phyloP scores from a whole-genome alignment of 2,113 vertebrate genomes.

The Dicerorhinus sumatrensis region DNA sequence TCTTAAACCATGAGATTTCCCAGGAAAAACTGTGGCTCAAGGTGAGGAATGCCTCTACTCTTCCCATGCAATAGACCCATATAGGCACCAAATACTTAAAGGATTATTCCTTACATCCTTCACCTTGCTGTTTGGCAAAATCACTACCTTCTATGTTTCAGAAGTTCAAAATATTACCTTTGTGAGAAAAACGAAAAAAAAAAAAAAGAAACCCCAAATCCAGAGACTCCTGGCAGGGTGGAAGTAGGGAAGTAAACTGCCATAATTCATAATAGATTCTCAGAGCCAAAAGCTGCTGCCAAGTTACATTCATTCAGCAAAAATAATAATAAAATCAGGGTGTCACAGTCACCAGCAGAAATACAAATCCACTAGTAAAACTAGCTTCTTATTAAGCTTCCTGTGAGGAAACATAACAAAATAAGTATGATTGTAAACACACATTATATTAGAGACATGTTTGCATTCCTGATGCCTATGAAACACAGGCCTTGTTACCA shows the following conservation, averaged over 20 bases:
- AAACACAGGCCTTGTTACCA: conserved; percentile 9
- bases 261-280: conserved; percentile 1
- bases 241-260: background rate
- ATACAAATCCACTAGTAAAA: conserved; percentile 54
- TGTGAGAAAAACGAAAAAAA: background rate
- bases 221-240: background rate
- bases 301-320: conserved; percentile 57
- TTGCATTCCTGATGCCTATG: background rate
- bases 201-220: background rate
- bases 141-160: conserved; percentile 25
- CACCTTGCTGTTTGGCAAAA: background rate
- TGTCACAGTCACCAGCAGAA: background rate
- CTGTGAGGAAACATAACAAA: conserved; percentile 41
- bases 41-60: background rate
- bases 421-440: background rate
- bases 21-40: background rate
- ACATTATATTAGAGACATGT: background rate
- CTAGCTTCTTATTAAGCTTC: conserved; percentile 42
- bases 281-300: conserved; percentile 30
- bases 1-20: background rate
- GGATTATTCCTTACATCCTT: background rate
- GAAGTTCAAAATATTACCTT: conserved; percentile 39
- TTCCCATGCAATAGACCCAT: background rate
- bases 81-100: background rate
- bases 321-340: conserved; percentile 47